These are phyloP conservation scores for Hemithea aestivaria DNA, from an alignment of 2,888 invertebrate species.

Conservation along the genomic window DNA sequence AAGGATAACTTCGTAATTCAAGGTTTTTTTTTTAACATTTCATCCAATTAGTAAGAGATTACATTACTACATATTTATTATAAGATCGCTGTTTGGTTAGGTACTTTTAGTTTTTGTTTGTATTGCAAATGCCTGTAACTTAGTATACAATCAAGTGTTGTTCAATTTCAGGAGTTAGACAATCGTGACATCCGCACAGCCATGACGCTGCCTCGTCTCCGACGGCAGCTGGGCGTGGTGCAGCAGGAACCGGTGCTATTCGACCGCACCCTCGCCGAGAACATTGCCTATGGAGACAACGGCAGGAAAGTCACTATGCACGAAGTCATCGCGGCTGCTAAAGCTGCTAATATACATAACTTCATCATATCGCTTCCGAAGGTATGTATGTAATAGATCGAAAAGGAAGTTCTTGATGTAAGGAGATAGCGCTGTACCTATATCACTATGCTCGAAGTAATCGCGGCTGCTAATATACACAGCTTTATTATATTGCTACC, in stretches of 20 bases:
- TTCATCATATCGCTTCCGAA: constrained; percentile 86
- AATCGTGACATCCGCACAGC: constrained; percentile 75
- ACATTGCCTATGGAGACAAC: constrained; percentile 93
- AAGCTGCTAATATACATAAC: constrained; percentile 88
- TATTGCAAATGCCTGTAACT: no score
- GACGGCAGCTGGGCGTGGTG: constrained; percentile 88
- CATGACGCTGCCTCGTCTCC: constrained; percentile 82
- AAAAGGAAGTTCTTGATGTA: not conserved
- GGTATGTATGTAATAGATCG: constrained; percentile 47
- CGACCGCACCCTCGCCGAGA: constrained; percentile 89
- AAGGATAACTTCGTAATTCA: no score
- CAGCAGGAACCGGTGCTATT: constrained; percentile 93
- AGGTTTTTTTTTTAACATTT: no score
- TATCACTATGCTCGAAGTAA: no score
- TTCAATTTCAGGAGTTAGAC: constrained; percentile 65
- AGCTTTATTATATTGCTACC: no score
- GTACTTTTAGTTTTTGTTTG: no score
- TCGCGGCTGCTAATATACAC: no score
- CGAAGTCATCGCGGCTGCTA: constrained; percentile 86
- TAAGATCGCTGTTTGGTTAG: no score
- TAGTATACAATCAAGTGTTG: no score
- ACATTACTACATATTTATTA: no score
- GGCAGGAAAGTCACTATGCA: constrained; percentile 82
- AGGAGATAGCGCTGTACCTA: no score
- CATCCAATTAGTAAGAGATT: no score